Evolutionary conservation across 2,113 vertebrate genomes (phyloP).

Genomic region (rabbit (Oryctolagus cuniculus)): mOryCun1.1 NC_091453.1:21225501-21226000

Average conservation of each 20-base stretch:
- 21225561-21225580: background rate
- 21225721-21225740: conserved; percentile 17
- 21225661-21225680: conserved; percentile 48
- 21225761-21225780: conserved; percentile 21
- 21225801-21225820: conserved; percentile 53
- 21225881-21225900: conserved; percentile 43
- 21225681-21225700: conserved; percentile 34
- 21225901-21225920: background rate
- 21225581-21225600: conserved; percentile 1
- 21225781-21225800: conserved; percentile 40
- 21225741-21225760: conserved; percentile 9
- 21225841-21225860: conserved; percentile 35
- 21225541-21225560: background rate
- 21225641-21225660: background rate
- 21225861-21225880: conserved; percentile 49
- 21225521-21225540: background rate
- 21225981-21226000: conserved; percentile 53
- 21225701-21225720: conserved; percentile 10
- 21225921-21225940: conserved; percentile 46
- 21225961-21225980: conserved; percentile 33
- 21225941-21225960: conserved; percentile 21
- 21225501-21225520: background rate
- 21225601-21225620: conserved; percentile 10
- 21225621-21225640: background rate
- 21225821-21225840: conserved; percentile 29